These are phyloP conservation scores for Elysia chlorotica DNA, from an alignment of 1,140 invertebrate species.

Conservation along the genomic window DNA sequence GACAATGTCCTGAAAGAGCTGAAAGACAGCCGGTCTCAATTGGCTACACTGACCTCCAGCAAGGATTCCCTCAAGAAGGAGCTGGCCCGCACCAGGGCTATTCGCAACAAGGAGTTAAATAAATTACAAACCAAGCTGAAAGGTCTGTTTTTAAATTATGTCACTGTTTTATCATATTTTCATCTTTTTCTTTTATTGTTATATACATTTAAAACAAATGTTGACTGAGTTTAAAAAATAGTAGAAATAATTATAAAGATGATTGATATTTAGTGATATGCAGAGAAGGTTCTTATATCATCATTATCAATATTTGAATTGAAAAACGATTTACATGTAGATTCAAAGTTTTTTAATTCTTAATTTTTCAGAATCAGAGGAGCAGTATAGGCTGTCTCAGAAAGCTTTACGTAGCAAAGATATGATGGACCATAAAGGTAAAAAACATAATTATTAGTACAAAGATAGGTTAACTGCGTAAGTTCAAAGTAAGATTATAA, in stretches of 20 bases:
- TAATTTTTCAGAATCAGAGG: conserved; percentile 43
- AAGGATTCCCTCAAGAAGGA: conserved; percentile 42
- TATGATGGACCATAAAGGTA: conserved; percentile 51
- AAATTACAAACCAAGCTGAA: conserved; percentile 46
- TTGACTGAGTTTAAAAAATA: neutral
- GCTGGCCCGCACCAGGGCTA: conserved; percentile 34
- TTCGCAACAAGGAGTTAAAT: conserved; percentile 41
- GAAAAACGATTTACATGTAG: neutral
- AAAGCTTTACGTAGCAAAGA: conserved; percentile 51
- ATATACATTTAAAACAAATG: neutral
- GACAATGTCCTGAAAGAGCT: conserved; percentile 46
- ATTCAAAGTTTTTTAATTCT: neutral
- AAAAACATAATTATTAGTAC: no score
- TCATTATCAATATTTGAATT: neutral
- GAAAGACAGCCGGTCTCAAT: conserved; percentile 51
- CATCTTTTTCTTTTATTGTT: neutral
- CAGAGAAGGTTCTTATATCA: neutral
- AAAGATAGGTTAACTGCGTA: no score
- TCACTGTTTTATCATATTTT: no score
- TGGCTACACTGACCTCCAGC: conserved; percentile 40
- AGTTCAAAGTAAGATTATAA: no score
- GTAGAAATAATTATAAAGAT: neutral
- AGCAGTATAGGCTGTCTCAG: conserved; percentile 47
- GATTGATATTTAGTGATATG: neutral
- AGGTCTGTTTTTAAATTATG: no score